Evolutionary conservation across 2,888 invertebrate species (phyloP).

Genomic region (Oxytorus armatus): DNA sequence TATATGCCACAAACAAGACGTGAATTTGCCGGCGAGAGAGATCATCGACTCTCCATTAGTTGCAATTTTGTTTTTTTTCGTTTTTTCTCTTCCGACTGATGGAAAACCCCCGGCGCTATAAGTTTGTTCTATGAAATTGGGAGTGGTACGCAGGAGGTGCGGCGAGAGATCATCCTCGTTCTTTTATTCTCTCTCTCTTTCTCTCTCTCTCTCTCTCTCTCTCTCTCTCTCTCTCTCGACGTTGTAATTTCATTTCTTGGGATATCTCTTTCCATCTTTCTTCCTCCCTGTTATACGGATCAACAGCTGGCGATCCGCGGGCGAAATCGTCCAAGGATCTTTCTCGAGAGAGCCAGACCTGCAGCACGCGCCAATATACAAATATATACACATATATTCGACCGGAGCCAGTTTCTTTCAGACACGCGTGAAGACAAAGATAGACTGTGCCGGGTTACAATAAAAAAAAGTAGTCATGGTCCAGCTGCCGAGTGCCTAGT

Average conservation of each 20-base stretch:
- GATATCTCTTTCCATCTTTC: not conserved
- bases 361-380: conserved; percentile 67
- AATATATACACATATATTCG: conserved; percentile 15
- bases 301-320: conserved; percentile 70
- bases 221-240: too few species aligned
- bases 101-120: conserved; percentile 52
- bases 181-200: conserved; percentile 18
- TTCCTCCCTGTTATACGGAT: conserved; percentile 58
- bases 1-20: conserved; percentile 22
- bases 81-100: conserved; percentile 5
- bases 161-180: conserved; percentile 37
- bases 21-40: conserved; percentile 12
- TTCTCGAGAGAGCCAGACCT: conserved; percentile 62
- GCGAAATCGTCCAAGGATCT: conserved; percentile 69
- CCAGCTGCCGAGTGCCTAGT: conserved; percentile 72
- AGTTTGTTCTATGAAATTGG: conserved; percentile 48
- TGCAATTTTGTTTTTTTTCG: conserved; percentile 20
- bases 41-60: conserved; percentile 49
- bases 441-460: conserved; percentile 66
- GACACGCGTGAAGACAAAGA: conserved; percentile 39
- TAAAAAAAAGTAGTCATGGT: conserved; percentile 76
- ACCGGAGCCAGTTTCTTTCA: conserved; percentile 66
- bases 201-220: conserved; percentile 12
- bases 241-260: too few species aligned
- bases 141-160: conserved; percentile 53